These are phyloP conservation scores for Heliconius himera DNA, from an alignment of 1,140 invertebrate genomes.

Conservation along the genomic window DNA sequence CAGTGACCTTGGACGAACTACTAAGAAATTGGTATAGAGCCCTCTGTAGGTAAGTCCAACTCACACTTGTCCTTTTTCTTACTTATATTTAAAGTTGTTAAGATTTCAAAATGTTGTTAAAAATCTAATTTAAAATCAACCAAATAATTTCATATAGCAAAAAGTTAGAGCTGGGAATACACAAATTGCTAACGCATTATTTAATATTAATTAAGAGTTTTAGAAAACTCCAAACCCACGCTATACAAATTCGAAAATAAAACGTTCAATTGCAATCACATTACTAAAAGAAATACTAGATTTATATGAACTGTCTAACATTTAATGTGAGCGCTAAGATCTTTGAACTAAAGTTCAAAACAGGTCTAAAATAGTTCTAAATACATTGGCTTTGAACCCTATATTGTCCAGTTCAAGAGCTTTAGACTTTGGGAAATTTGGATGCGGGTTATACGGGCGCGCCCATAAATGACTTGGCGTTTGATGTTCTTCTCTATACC, in stretches of 20 bases:
- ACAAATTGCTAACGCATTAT: background rate
- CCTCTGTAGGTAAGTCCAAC: no score
- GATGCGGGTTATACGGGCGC: slow-evolving; percentile 34
- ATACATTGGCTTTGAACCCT: slow-evolving; percentile 12
- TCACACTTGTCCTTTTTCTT: background rate
- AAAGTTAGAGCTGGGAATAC: no score
- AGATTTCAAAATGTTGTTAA: background rate
- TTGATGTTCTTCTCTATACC: slow-evolving; percentile 26
- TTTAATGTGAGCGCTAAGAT: background rate
- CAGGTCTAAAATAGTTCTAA: background rate
- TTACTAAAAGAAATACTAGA: slow-evolving; percentile 14
- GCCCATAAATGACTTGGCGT: slow-evolving; percentile 27
- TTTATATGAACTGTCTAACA: background rate
- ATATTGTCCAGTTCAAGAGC: slow-evolving; percentile 32
- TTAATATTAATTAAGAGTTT: slow-evolving; percentile 11
- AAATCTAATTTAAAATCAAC: no score
- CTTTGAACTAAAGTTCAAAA: background rate
- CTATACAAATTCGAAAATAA: slow-evolving; percentile 1
- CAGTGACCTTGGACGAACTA: no score
- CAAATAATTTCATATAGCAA: no score
- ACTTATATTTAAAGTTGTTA: background rate
- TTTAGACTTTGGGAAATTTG: slow-evolving; percentile 25
- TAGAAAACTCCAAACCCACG: background rate
- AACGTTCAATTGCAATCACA: slow-evolving; percentile 12
- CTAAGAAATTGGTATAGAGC: no score